phyloP scores from a whole-genome alignment of 2,888 invertebrate species.

The Deroplatys truncata region DNA sequence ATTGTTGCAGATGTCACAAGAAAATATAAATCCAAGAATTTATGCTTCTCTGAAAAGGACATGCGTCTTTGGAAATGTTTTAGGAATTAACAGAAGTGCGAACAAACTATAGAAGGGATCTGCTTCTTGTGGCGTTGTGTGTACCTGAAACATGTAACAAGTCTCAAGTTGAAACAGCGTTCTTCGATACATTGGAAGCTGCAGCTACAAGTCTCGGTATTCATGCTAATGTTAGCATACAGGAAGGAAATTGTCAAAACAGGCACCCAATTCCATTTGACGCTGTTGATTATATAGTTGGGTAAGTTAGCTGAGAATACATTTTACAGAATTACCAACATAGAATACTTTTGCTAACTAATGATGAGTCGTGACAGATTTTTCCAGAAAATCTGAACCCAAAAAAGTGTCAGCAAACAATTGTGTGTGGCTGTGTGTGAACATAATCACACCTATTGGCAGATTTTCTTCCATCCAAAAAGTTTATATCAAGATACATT shows the following conservation, averaged over 20 bases:
- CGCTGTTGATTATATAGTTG: not conserved
- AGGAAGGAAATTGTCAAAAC: not conserved
- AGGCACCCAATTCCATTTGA: not conserved
- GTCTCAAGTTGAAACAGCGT: not conserved
- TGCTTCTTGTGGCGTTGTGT: not conserved
- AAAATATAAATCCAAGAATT: too few relatives aligned
- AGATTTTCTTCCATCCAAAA: too few relatives aligned
- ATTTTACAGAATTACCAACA: not conserved
- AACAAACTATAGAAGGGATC: not conserved
- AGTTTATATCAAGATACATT: too few relatives aligned
- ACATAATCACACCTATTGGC: too few relatives aligned
- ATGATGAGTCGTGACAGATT: too few relatives aligned
- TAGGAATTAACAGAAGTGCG: not conserved
- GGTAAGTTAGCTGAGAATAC: not conserved
- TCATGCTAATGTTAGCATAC: not conserved
- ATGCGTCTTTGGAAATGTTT: not conserved
- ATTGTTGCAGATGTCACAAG: too few relatives aligned
- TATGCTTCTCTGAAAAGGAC: too few relatives aligned
- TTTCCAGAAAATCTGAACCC: too few relatives aligned
- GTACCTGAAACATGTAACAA: not conserved
- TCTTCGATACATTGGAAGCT: not conserved
- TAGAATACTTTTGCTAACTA: too few relatives aligned
- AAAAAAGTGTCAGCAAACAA: too few relatives aligned
- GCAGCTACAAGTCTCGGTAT: not conserved
- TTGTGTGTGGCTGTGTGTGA: too few relatives aligned